Base-by-base conservation (phyloP, 2,797 vertebrate genomes). In the Nyctibius grandis region DNA sequence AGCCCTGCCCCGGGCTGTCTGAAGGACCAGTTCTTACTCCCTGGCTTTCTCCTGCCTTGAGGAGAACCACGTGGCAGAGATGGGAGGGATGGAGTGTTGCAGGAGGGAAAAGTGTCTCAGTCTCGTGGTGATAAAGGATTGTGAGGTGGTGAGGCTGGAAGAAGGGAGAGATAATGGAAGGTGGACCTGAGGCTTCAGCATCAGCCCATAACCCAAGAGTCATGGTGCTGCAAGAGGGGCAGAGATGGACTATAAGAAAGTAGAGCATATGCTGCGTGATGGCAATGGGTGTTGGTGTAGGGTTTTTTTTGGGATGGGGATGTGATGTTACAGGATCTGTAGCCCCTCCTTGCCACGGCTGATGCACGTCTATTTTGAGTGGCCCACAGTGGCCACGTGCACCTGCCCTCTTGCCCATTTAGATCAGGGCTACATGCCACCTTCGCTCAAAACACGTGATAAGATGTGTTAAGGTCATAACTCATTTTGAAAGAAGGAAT, bases 381-480 rank as follows among this genome's bases (percentile, higher is more conserved):
- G 36, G 26, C 38, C 44, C 44, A 21, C 15, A 25, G 36, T 18
- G 57, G 33, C 54, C 40, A 10, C 42, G 4, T 12, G 9, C 33
- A 15, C 12, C 22, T 31, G 11, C 11, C 19, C 5, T 81, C 16
- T 25, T 47, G 28, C 23, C 33, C 26, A 3, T 60, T 34, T 18
- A 9, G 3, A 2, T 0, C 1, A 12, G 17, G n/a, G 5, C 12
- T 61, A 50, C 22, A 1, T 11, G 9, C 15, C 11, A 9, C 42
- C 63, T 64, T n/a, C 54, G 45, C 61, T 65, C 50, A 15, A 54
- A 89, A 18, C 38, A 21, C 0, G 0, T 14, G n/a, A 2, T 10
- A 34, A 34, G 47, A 31, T 6, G 15, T 3, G 5, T 31, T 74
- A 28, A 67, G 33, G 33, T 9, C 54, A 28, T 2, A 40, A 40